phyloP scores from a whole-genome alignment of 2,113 vertebrate genomes.

The Cephalophus harveyi region DNA sequence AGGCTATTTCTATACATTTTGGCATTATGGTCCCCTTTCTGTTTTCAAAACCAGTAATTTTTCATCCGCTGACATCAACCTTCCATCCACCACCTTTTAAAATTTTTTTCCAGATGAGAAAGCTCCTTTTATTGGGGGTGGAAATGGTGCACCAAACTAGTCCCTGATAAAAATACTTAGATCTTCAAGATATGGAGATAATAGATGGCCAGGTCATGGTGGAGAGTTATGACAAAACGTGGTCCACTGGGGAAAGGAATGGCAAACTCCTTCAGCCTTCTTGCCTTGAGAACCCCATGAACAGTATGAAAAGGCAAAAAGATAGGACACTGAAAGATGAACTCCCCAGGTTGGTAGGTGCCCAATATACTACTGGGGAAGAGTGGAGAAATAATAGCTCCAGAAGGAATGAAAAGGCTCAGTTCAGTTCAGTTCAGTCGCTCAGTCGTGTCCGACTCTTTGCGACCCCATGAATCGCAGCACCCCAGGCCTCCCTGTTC shows the following conservation, averaged over 20 bases:
- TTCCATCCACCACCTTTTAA: neutral
- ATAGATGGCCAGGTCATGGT: neutral
- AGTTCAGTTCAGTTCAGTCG: too few species aligned
- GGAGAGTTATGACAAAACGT: neutral
- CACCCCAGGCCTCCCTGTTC: too few species aligned
- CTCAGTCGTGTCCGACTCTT: too few species aligned
- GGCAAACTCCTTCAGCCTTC: neutral
- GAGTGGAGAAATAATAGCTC: neutral
- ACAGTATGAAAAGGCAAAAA: neutral
- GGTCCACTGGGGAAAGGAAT: neutral
- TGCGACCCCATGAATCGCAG: too few species aligned
- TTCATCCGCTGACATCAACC: neutral
- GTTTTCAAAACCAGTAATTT: neutral
- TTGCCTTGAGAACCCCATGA: neutral
- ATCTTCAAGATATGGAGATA: neutral
- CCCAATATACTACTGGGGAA: neutral
- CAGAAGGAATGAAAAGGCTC: neutral
- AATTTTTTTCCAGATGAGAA: neutral
- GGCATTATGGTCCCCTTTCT: neutral
- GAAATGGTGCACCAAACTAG: slow-evolving; percentile 59
- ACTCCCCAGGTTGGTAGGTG: neutral
- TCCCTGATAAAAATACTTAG: neutral
- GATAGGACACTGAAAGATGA: neutral
- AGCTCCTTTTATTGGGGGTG: slow-evolving; percentile 75
- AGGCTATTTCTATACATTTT: neutral